A percentile compares a stretch with the other conserved stretches of the same genome.
These are phyloP conservation scores for Agonum fuliginosum DNA, from an alignment of 2,888 invertebrate genomes.

Conservation along the genomic window DNA sequence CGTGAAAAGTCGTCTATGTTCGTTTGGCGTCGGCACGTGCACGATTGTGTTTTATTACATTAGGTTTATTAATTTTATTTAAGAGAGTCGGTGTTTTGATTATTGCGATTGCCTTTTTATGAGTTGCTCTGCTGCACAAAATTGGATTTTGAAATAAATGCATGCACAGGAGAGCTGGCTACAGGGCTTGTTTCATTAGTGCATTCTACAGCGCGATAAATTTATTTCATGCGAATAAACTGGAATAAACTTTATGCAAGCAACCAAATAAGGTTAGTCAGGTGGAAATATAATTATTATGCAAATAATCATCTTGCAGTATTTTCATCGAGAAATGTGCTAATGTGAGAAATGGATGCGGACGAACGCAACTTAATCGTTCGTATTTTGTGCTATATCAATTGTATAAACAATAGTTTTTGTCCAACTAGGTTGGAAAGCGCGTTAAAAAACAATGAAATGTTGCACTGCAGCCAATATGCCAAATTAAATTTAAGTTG, in stretches of 20 bases:
- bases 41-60: neutral
- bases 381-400: too few species aligned
- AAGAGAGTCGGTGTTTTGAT: neutral
- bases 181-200: neutral
- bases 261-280: neutral
- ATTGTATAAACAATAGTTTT: too few species aligned
- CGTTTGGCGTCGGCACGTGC: neutral
- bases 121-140: neutral
- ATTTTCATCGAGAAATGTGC: too few species aligned
- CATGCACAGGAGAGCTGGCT: neutral
- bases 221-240: neutral
- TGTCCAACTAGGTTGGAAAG: too few species aligned
- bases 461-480: too few species aligned
- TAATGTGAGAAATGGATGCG: too few species aligned
- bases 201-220: neutral
- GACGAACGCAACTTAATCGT: too few species aligned
- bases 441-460: too few species aligned
- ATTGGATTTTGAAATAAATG: constrained; percentile 19
- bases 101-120: neutral
- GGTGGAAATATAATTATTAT: neutral
- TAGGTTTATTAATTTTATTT: constrained; percentile 21
- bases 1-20: neutral
- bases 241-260: neutral
- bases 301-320: too few species aligned
- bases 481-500: too few species aligned